Base-by-base conservation (phyloP, 2,888 invertebrate species). In the Idaea dimidiata region DNA sequence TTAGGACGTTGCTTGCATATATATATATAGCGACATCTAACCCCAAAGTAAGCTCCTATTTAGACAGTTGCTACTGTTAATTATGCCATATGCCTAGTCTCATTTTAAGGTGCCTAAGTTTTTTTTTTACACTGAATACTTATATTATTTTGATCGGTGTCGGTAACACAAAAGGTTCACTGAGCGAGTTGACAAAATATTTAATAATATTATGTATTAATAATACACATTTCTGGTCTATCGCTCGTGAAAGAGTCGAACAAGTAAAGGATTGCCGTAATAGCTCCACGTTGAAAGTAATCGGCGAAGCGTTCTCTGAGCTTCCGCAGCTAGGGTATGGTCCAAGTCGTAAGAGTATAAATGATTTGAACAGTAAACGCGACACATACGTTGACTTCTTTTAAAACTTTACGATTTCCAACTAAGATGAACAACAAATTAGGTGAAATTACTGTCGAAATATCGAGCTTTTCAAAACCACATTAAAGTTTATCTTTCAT, bases 231-330 rank as follows among this genome's bases (percentile, higher is more conserved):
- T 88, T 84, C 81, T 84, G 87, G 81, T 82, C 86, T 87, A 75
- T 79, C 87, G 84, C 86, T 83, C 80, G 77, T 84, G 80, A 91
- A 91, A 88, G 88, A 87, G 80, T 86, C 85, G 82, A 72, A 75
- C 72, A 76, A 77, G 84, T 81, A 88, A 91, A 91, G 91, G 91
- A 91, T 91, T 91, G 89, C 76, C 74, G 77, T 78, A 75, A 81
- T 80, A 82, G 83, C 80, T 84, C 80, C 73, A 83, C 83, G 80
- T 84, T 81, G 82, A 82, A 74, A 83, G 81, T 81, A 77, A 73
- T 78, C 80, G 75, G 65, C 74, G 74, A 72, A 80, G 82, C 81
- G 81, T 80, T 75, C 75, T 78, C 76, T 74, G 76, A 75, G 84
- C 83, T 86, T 87, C 86, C 84, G 83, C 70, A 74, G 66, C 18